Percentiles rank a stretch among this genome's conserved stretches.
phyloP scores from a whole-genome alignment of 2,797 vertebrate genomes.

The Acrossocheilus wenchowensis region DNA sequence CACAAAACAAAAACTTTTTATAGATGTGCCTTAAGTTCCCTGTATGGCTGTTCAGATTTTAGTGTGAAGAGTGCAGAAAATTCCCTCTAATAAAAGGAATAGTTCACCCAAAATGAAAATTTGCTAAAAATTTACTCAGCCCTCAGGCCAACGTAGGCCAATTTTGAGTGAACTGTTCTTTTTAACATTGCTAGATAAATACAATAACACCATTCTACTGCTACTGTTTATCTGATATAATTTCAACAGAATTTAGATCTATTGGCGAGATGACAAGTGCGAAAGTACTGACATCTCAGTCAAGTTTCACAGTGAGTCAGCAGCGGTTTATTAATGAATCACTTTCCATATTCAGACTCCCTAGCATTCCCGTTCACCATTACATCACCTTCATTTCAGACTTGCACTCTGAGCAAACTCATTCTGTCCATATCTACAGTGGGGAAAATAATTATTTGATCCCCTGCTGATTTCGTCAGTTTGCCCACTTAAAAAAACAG shows the following conservation, averaged over 20 bases:
- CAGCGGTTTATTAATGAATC: not conserved
- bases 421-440: not conserved
- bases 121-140: too few relatives aligned
- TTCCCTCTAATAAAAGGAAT: not conserved
- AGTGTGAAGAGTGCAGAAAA: not conserved
- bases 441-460: too few relatives aligned
- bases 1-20: not conserved
- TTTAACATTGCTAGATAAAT: not conserved
- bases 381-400: not conserved
- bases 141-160: too few relatives aligned
- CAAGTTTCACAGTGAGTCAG: not conserved
- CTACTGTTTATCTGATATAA: not conserved
- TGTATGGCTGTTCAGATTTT: not conserved
- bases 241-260: conserved; percentile 2
- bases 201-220: not conserved
- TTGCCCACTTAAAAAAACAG: too few relatives aligned
- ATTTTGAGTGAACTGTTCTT: not conserved
- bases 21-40: not conserved
- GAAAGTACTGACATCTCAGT: not conserved
- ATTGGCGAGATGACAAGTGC: not conserved
- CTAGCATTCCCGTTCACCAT: not conserved
- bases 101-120: not conserved
- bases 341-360: not conserved
- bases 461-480: too few relatives aligned
- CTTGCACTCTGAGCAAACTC: not conserved